A percentile compares a stretch with the other conserved stretches of the same genome.
These are phyloP conservation scores for Calliphora vomitoria DNA, from an alignment of 2,888 invertebrate genomes.

Conservation along the genomic window DNA sequence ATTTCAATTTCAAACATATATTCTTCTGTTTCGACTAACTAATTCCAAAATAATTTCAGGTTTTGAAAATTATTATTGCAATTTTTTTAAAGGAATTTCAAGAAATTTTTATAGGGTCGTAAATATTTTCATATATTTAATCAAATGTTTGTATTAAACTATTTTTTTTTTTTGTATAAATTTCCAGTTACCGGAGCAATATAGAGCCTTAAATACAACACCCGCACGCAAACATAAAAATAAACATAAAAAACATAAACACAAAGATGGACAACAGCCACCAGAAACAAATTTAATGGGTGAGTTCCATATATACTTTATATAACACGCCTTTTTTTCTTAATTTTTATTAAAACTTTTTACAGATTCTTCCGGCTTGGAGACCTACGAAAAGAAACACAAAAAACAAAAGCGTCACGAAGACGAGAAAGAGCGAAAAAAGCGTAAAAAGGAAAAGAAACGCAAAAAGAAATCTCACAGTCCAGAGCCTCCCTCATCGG, in stretches of 20 bases:
- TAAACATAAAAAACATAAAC: constrained; percentile 97
- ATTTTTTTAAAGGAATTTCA: no score
- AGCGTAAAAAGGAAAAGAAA: constrained; percentile 97
- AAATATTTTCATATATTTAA: no score
- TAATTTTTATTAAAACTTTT: background rate
- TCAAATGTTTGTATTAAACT: background rate
- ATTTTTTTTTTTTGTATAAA: background rate
- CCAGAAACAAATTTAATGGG: constrained; percentile 91
- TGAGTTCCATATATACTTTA: constrained; percentile 75
- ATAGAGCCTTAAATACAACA: constrained; percentile 95
- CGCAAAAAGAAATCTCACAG: constrained; percentile 97
- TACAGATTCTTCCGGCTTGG: constrained; percentile 88
- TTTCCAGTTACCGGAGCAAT: constrained; percentile 94
- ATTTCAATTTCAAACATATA: no score
- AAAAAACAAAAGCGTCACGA: constrained; percentile 97
- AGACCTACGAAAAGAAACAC: constrained; percentile 97
- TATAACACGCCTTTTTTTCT: background rate
- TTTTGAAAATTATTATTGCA: no score
- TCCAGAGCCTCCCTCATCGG: constrained; percentile 88
- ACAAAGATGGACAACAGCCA: constrained; percentile 93
- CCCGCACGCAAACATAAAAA: constrained; percentile 97
- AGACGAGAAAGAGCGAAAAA: constrained; percentile 96
- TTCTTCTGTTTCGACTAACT: no score
- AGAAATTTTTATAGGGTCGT: no score
- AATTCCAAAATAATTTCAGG: no score